Base-by-base conservation (phyloP, 64 coral and sea anemone species). In the Trachythela sp. region DNA sequence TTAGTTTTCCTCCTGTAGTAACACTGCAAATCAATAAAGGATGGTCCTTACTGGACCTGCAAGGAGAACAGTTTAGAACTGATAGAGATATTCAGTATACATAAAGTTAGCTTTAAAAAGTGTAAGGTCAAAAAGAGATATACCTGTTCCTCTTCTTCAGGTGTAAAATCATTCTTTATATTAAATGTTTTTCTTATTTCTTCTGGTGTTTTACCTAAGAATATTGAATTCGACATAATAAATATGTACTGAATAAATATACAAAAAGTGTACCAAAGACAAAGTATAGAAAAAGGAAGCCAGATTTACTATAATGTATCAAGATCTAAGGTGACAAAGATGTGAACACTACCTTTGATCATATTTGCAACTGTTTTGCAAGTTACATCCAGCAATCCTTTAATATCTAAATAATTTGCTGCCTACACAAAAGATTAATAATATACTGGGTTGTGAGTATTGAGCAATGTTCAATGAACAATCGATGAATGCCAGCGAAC, bases 351-450 rank as follows among this genome's bases (percentile, higher is more conserved):
- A 97, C 95, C 95, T 97, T 97, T 97, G 58, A 97, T 97, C 95
- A 97, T 97, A 87, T 97, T 97, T 32, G 95, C 95, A 32, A 97
- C 95, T 80, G 95, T 97, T 97, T 97, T 97, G 88, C 95, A 97
- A 51, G 95, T 97, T 17, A 97, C 95, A 91, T 97, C 95, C 77
- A 97, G 89, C 90, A 97, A 90, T 31, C 95, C 95, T 86, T 97
- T 97, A 85, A 97, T 97, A 90, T 97, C 95, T 26, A 97, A 90
- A 83, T 97, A 97, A 76, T 97, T 97, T 45, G 91, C 95, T 56
- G 95, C 92, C 95, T 97, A 83, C 27, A 87, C 64, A 36, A 48
- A 11, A 84, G 14, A 42, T 88, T 3, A 85, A 9, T 26, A 39
- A 36, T 40, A 26, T n/a, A n/a, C n/a, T n/a, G n/a, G n/a, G n/a